These are phyloP conservation scores for Pinctada fucata DNA, from an alignment of 2,888 invertebrate species.

Conservation along the genomic window DNA sequence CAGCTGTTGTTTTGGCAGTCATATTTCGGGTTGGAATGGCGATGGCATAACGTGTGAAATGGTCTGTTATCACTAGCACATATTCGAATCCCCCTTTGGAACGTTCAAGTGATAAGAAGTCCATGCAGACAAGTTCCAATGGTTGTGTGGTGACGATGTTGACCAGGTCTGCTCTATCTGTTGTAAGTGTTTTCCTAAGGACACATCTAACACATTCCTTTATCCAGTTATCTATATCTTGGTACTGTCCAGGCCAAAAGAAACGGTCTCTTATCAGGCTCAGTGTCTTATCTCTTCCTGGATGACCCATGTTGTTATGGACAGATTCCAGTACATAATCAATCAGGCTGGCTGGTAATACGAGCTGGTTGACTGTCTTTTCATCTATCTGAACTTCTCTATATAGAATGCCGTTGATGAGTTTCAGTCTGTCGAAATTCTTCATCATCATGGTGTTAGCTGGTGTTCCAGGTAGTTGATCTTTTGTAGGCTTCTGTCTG, in stretches of 20 bases:
- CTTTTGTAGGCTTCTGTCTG: constrained; percentile 9
- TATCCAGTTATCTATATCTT: constrained; percentile 14
- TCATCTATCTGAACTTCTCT: too few relatives aligned
- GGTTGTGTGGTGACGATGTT: constrained; percentile 8
- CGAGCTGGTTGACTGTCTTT: too few relatives aligned
- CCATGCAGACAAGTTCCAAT: constrained; percentile 27
- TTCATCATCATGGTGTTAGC: too few relatives aligned
- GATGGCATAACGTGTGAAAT: constrained; percentile 18
- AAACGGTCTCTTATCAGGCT: constrained; percentile 21
- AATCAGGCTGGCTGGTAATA: too few relatives aligned
- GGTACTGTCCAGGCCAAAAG: constrained; percentile 16
- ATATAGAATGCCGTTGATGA: too few relatives aligned
- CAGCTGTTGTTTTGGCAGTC: too few relatives aligned
- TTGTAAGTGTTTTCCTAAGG: constrained; percentile 6
- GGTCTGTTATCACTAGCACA: constrained; percentile 21
- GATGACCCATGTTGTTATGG: constrained; percentile 37
- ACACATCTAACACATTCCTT: constrained; percentile 18
- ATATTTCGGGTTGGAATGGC: constrained; percentile 37
- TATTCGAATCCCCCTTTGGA: constrained; percentile 12
- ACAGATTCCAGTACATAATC: constrained; percentile 18
- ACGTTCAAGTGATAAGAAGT: constrained; percentile 25
- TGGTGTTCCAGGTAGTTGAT: background rate
- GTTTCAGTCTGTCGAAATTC: too few relatives aligned
- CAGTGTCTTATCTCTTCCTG: constrained; percentile 21
- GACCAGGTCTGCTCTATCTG: constrained; percentile 2